Evolutionary conservation across 2,797 vertebrate genomes (phyloP), one percentile per base, ranked within the genome.

Genomic region (Sebastes iracundus): DNA sequence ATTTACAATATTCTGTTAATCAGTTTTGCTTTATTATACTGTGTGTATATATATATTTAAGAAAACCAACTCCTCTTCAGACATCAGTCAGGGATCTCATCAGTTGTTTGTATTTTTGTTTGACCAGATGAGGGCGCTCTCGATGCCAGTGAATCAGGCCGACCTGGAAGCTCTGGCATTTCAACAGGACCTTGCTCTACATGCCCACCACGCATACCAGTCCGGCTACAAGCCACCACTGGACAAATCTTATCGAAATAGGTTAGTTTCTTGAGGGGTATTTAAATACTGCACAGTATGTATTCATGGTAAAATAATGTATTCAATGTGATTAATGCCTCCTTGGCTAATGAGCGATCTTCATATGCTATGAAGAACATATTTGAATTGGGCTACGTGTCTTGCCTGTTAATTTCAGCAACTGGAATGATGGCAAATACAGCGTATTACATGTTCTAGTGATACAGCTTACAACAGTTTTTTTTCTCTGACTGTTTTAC

Each of bases 161-260:
- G 96, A 97, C 1, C 81, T 99, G 75, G 98, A 99, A 83, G 97
- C 97, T 1, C 91, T 98, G 73, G 90, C 96, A 1, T 93, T 97
- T 33, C 97, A 98, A 62, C 97, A 98, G 79, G 99, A 99, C 79
- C 94, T 99, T 35, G 96, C 97, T 61, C 86, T 97, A 61, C 97
- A 97, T 85, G 92, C 94, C 79, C 96, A 97, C 69, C 96, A 95
- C 58, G 93, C 96, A 83, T 98, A 97, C 91, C 98, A 97, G 71
- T 93, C 97, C 18, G 94, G 94, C 65, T 98, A 97, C 94, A 98
- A 98, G 85, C 93, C 95, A 12, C 95, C 93, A 32, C 94, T 95
- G 79, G 98, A 99, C 80, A 97, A 97, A 79, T 93, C 95, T 66
- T 98, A 96, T 91, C 96, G 97, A 79, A 98, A 95, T 92, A 96